phyloP scores from a whole-genome alignment of 1,140 invertebrate genomes.

The Lucilia cuprina region DNA sequence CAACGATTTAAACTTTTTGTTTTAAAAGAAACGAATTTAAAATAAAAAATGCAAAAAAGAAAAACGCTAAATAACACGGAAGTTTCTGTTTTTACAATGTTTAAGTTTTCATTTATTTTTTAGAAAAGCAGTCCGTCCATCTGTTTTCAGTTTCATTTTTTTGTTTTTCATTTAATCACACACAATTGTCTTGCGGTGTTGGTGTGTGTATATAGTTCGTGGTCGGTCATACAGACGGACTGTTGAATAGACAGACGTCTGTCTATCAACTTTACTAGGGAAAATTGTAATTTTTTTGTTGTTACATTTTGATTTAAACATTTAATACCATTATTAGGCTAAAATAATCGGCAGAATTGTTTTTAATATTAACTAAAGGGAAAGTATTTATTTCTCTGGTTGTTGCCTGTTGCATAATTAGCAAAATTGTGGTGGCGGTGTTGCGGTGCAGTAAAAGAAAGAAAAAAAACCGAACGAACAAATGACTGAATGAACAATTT shows the following conservation, averaged over 20 bases:
- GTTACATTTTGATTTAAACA: not conserved
- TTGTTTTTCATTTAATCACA: not conserved
- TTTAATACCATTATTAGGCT: not conserved
- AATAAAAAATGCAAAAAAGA: not conserved
- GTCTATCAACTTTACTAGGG: not conserved
- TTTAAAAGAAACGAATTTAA: no score
- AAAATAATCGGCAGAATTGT: not conserved
- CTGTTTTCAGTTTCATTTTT: not conserved
- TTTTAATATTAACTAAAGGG: not conserved
- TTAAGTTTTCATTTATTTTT: not conserved
- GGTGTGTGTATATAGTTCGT: not conserved
- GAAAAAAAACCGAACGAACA: no score
- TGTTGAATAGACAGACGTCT: not conserved
- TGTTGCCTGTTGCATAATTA: not conserved
- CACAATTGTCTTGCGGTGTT: not conserved
- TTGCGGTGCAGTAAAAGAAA: no score
- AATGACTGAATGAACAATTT: no score
- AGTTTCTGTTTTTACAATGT: not conserved
- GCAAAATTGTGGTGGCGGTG: not conserved
- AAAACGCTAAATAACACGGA: not conserved
- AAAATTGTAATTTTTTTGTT: not conserved
- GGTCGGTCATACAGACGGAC: not conserved
- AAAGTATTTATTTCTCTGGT: not conserved
- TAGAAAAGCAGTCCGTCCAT: not conserved
- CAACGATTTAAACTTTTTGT: no score